phyloP scores from a whole-genome alignment of 2,888 invertebrate genomes.

The Nephrotoma appendiculata region DNA sequence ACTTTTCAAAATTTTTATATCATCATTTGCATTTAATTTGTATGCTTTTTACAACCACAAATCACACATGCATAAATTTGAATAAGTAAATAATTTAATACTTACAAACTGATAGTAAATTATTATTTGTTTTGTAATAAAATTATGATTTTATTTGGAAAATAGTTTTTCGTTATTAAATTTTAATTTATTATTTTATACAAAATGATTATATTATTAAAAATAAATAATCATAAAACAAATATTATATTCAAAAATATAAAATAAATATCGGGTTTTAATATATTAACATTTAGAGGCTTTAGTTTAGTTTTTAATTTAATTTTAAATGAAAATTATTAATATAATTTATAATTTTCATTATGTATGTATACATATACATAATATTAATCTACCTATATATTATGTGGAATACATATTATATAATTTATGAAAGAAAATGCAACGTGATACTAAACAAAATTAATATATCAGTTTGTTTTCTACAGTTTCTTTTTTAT shows the following conservation, averaged over 20 bases:
- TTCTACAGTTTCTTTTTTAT: background rate
- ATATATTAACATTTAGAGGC: constrained; percentile 1
- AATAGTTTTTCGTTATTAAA: background rate
- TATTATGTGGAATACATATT: too few relatives aligned
- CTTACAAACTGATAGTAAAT: background rate
- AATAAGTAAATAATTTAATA: background rate
- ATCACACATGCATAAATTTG: background rate
- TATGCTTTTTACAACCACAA: background rate
- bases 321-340: background rate
- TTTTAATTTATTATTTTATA: background rate
- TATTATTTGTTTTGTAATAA: background rate
- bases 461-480: background rate
- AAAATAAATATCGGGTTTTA: background rate
- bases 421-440: background rate
- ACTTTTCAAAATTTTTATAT: background rate
- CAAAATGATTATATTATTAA: background rate
- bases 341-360: background rate
- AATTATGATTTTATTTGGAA: background rate
- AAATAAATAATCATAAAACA: background rate
- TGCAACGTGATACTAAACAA: background rate
- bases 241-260: background rate
- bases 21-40: background rate
- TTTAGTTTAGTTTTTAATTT: background rate
- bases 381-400: constrained; percentile 4
- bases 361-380: constrained; percentile 8